Evolutionary conservation across 2,797 vertebrate species (phyloP).

Genomic region (Tokudaia muenninki): DNA sequence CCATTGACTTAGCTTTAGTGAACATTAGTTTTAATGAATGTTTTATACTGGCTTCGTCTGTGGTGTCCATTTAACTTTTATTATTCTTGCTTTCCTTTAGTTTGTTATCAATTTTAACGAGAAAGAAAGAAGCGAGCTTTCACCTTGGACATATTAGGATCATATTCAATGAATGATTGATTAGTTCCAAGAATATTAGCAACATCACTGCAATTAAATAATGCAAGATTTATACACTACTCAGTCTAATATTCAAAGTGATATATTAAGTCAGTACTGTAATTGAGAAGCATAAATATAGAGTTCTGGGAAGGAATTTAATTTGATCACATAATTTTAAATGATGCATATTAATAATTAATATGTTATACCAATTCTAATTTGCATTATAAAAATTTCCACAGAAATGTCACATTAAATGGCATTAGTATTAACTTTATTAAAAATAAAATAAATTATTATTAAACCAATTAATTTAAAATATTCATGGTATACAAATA

Average conservation of each 20-base stretch:
- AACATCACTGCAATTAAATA: constrained; percentile 75
- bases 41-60: not conserved
- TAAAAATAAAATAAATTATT: constrained; percentile 68
- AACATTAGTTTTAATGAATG: not conserved
- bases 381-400: constrained; percentile 52
- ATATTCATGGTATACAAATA: constrained; percentile 38
- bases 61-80: not conserved
- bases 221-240: constrained; percentile 77
- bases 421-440: constrained; percentile 54
- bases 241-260: constrained; percentile 67
- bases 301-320: constrained; percentile 76
- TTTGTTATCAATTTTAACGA: constrained; percentile 10
- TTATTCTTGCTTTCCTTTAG: not conserved
- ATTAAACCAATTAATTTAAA: constrained; percentile 55
- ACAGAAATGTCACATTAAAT: constrained; percentile 64
- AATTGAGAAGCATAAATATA: constrained; percentile 76
- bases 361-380: constrained; percentile 69
- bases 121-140: constrained; percentile 50
- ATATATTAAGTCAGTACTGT: constrained; percentile 66
- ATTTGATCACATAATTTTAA: constrained; percentile 72
- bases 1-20: not conserved
- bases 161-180: constrained; percentile 76
- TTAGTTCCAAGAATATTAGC: constrained; percentile 72
- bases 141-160: constrained; percentile 56
- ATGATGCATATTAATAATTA: constrained; percentile 66